phyloP scores from a whole-genome alignment of 2,888 invertebrate genomes.

The Notodonta ziczac region DNA sequence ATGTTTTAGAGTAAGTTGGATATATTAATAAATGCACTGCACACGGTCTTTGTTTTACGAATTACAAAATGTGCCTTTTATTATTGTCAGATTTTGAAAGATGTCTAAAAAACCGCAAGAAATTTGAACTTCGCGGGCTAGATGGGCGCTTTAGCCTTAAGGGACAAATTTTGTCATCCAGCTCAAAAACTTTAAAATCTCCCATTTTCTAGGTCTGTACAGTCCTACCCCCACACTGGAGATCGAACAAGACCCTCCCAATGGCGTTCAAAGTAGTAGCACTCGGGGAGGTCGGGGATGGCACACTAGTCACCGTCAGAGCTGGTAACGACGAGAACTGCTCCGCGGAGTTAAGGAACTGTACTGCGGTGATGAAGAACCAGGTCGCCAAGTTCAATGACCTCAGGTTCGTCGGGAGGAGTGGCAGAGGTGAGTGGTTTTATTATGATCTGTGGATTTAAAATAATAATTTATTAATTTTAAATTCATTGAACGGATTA shows the following conservation, averaged over 20 bases:
- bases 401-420: constrained; percentile 97
- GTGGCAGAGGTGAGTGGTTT: constrained; percentile 94
- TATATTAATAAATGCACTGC: too few species aligned
- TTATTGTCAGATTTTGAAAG: too few species aligned
- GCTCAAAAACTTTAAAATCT: neutral
- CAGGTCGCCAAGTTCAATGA: constrained; percentile 99
- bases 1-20: too few species aligned
- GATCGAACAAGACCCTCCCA: constrained; percentile 98
- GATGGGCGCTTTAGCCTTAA: too few species aligned
- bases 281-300: constrained; percentile 96
- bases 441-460: too few species aligned
- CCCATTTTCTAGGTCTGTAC: constrained; percentile 87
- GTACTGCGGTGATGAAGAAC: constrained; percentile 97
- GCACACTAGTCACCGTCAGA: constrained; percentile 95
- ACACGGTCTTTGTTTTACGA: too few species aligned
- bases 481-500: too few species aligned
- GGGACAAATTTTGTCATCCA: too few species aligned
- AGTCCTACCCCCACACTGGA: constrained; percentile 97
- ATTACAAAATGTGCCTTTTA: too few species aligned
- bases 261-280: constrained; percentile 98
- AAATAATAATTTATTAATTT: too few species aligned
- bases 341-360: constrained; percentile 96
- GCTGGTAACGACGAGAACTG: constrained; percentile 99
- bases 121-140: too few species aligned
- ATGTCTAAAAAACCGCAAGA: too few species aligned